A percentile compares a stretch with the other conserved stretches of the same genome.
These are phyloP conservation scores for Clarias laeviceps DNA, from an alignment of 2,797 vertebrate species.

Conservation along the genomic window DNA sequence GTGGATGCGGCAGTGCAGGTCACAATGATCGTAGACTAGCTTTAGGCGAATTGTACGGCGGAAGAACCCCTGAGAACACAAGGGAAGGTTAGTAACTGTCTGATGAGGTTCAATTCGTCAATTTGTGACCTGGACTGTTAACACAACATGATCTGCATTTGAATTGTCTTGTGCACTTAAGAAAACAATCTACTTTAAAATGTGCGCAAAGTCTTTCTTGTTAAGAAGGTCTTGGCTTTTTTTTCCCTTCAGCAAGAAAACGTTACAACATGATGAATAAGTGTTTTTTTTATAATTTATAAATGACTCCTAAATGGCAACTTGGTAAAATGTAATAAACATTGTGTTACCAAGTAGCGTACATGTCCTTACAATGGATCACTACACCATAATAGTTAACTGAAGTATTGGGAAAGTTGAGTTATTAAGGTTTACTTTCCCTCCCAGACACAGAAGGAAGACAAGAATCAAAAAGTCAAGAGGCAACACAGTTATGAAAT, in stretches of 20 bases:
- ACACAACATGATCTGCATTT: not conserved
- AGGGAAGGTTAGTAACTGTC: not conserved
- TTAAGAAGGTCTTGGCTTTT: not conserved
- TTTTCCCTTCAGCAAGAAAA: not conserved
- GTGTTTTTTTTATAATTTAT: not conserved
- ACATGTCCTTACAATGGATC: not conserved
- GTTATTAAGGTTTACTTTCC: not conserved
- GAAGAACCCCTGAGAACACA: constrained; percentile 87
- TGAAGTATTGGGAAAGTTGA: not conserved
- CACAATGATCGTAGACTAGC: constrained; percentile 94
- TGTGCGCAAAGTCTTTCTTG: not conserved
- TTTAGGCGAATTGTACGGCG: constrained; percentile 96
- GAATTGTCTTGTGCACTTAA: not conserved
- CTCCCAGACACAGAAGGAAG: not conserved
- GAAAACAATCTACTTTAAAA: not conserved
- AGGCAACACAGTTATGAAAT: too few species aligned
- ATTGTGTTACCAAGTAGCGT: not conserved
- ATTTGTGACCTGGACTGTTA: not conserved
- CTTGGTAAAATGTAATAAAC: not conserved
- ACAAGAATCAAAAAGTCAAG: too few species aligned
- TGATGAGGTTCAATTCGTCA: not conserved
- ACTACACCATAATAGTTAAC: constrained; percentile 3
- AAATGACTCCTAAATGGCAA: not conserved
- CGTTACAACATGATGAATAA: not conserved
- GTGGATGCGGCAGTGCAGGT: constrained; percentile 95